Percentiles rank a stretch among this genome's conserved stretches.
phyloP scores from a whole-genome alignment of 2,888 invertebrate species.

The Agrotis exclamationis region DNA sequence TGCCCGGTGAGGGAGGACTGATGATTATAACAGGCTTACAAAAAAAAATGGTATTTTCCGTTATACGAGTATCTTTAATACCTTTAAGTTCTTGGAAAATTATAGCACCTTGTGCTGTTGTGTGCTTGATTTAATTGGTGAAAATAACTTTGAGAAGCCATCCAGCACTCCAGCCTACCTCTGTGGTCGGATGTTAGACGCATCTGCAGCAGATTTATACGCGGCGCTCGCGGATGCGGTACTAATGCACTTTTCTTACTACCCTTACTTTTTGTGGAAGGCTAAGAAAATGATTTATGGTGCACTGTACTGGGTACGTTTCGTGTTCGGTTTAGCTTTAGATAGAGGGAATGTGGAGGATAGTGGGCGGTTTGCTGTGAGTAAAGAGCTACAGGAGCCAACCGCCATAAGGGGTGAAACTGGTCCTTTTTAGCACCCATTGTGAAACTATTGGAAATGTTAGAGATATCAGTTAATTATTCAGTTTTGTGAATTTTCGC shows the following conservation, averaged over 20 bases:
- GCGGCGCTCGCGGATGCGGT: slow-evolving; percentile 54
- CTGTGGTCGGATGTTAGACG: slow-evolving; percentile 52
- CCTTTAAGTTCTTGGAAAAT: no score
- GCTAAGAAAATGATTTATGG: slow-evolving; percentile 59
- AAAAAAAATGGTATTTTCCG: no score
- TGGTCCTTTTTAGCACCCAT: not conserved
- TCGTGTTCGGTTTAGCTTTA: slow-evolving; percentile 21
- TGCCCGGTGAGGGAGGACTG: no score
- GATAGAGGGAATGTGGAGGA: not conserved
- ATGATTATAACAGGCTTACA: no score
- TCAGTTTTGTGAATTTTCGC: not conserved
- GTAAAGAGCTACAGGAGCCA: no score
- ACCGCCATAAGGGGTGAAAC: no score
- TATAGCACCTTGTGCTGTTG: no score
- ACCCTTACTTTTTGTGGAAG: slow-evolving; percentile 56
- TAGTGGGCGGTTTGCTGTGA: not conserved
- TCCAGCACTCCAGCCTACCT: slow-evolving; percentile 41
- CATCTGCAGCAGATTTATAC: slow-evolving; percentile 73
- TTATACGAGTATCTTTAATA: no score
- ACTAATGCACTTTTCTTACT: slow-evolving; percentile 69
- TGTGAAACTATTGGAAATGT: not conserved
- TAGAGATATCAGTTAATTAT: no score
- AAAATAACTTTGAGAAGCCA: no score
- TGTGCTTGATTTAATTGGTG: no score
- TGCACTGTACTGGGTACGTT: slow-evolving; percentile 20